Evolutionary conservation across 1,140 invertebrate genomes (phyloP).

Genomic region (Drosophila pachea): DNA sequence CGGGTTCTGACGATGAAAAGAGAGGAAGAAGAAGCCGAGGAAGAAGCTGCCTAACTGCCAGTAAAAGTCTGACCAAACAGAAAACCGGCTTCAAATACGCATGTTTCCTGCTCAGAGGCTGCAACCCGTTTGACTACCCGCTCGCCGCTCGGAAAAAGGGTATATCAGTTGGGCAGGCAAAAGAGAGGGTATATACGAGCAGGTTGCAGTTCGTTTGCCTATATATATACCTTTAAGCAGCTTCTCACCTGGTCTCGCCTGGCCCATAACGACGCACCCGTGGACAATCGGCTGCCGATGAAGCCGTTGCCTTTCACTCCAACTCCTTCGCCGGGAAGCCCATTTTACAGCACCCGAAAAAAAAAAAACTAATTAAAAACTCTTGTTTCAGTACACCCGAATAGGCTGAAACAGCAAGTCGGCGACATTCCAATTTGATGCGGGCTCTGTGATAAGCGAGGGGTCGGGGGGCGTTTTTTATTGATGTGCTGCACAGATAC

Average conservation of each 20-base stretch:
- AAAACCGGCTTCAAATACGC: slow-evolving; percentile 64
- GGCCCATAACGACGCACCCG: too few relatives aligned
- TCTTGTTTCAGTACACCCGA: slow-evolving; percentile 48
- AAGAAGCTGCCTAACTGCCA: slow-evolving; percentile 28
- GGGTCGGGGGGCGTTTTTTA: slow-evolving; percentile 48
- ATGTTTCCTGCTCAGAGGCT: slow-evolving; percentile 57
- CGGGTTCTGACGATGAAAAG: slow-evolving; percentile 53
- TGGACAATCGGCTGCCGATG: too few relatives aligned
- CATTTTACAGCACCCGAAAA: slow-evolving; percentile 31
- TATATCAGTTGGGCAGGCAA: too few relatives aligned
- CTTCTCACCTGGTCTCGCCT: not conserved
- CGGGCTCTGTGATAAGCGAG: slow-evolving; percentile 32
- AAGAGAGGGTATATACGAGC: too few relatives aligned
- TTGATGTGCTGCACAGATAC: slow-evolving; percentile 59
- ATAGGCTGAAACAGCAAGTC: slow-evolving; percentile 36
- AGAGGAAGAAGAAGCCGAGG: slow-evolving; percentile 3
- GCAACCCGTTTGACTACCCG: slow-evolving; percentile 51
- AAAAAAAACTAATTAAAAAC: slow-evolving; percentile 58
- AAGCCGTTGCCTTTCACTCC: not conserved
- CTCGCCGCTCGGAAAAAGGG: too few relatives aligned
- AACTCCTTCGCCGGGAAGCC: not conserved
- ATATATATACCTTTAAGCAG: not conserved
- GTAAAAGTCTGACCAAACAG: slow-evolving; percentile 26
- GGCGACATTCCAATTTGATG: slow-evolving; percentile 52
- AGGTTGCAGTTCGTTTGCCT: too few relatives aligned